Evolutionary conservation across 2,888 invertebrate species (phyloP), one percentile per base, ranked within the genome.

Genomic region (Epinotia demarniana): DNA sequence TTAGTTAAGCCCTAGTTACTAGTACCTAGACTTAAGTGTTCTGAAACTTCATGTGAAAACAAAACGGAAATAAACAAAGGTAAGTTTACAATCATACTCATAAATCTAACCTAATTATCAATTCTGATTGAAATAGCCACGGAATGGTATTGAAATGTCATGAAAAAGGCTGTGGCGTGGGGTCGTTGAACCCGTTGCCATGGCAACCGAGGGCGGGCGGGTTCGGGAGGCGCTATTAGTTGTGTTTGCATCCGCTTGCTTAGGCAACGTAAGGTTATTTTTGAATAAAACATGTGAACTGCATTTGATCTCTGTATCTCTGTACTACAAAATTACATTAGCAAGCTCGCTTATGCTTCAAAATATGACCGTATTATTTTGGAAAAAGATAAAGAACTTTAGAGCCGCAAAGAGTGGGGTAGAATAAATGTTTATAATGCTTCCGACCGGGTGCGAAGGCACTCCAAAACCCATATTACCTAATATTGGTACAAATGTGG

Each of bases 121-220:
- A 53, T 60, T 53, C n/a, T 46, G 16, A 68, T 53, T 63, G 49
- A 53, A 75, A 69, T 74, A 11, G 18, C 12, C 23, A 23, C 18
- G 18, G 19, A 63, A 53, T 70, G 23, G 64, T 72, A 61, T 66
- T 71, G 71, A 62, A 72, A 75, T 67, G 67, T 68, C 71, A 67
- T 75, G 75, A 62, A 75, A 75, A 84, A 85, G 85, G 84, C 84
- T 84, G 81, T 83, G 83, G 89, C 86, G 86, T 86, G 23, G 87
- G 92, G 90, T 90, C 91, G 85, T 89, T 87, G 92, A 91, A 89
- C 92, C 81, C 80, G 93, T 92, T 84, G 87, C 85, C 87, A 92
- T 91, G 89, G 86, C 81, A 73, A 93, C 91, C 83, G 87, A 77
- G 79, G 77, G 85, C 86, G 87, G 88, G 89, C 87, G 89, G 88